Percentiles rank a stretch among this genome's conserved stretches.
phyloP scores from a whole-genome alignment of 2,797 vertebrate genomes.

The Poecilia wingei region DNA sequence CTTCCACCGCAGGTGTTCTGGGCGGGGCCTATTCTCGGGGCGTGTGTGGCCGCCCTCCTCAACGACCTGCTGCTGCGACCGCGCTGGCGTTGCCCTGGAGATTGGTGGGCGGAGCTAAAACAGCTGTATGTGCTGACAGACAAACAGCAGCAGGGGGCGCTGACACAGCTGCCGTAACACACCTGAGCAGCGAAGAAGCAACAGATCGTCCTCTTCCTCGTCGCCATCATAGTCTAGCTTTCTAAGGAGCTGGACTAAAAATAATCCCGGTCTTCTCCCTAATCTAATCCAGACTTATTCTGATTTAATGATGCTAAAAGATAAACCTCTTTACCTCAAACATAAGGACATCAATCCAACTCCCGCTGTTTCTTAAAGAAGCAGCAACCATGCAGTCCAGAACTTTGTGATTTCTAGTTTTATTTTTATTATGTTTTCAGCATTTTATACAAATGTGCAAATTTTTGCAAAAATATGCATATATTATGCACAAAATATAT shows the following conservation, averaged over 20 bases:
- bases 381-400: neutral
- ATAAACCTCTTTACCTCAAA: neutral
- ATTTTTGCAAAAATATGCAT: neutral
- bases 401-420: neutral
- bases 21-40: conserved; percentile 22
- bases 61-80: conserved; percentile 28
- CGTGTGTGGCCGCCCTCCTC: conserved; percentile 11
- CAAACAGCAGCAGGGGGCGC: conserved; percentile 18
- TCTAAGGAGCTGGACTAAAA: neutral
- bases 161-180: neutral
- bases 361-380: neutral
- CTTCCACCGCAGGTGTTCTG: conserved; percentile 21
- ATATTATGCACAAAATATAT: too few species aligned
- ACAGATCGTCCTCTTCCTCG: neutral
- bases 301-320: neutral
- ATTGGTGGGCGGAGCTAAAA: conserved; percentile 34
- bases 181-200: neutral
- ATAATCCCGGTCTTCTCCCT: neutral
- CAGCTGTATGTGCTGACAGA: conserved; percentile 12
- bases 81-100: conserved; percentile 6
- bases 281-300: neutral
- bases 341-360: neutral
- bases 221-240: neutral
- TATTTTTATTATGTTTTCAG: neutral
- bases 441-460: neutral